Evolutionary conservation across 2,888 invertebrate species (phyloP).

Genomic region (Ectemnius lituratus): DNA sequence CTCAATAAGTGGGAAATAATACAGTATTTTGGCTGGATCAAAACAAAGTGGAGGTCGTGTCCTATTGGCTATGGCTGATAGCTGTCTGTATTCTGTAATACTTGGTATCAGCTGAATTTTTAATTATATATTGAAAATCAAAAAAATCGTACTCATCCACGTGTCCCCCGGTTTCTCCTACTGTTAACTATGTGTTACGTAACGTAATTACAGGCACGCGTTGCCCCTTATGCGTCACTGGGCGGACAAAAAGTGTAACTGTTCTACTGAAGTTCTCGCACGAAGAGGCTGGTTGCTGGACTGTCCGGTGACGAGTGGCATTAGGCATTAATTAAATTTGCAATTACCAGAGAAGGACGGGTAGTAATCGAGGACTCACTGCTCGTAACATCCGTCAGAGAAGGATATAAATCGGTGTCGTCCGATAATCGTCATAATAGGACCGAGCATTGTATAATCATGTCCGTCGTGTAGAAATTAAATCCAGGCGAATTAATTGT

Average conservation of each 20-base stretch:
- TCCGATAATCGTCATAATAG: constrained; percentile 17
- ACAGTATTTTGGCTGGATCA: too few relatives aligned
- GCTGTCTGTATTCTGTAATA: too few relatives aligned
- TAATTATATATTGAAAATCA: too few relatives aligned
- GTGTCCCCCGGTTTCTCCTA: constrained; percentile 2
- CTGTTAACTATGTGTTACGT: background rate
- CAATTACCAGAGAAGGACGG: constrained; percentile 12
- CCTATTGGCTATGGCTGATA: too few relatives aligned
- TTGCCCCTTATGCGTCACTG: constrained; percentile 14
- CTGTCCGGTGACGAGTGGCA: constrained; percentile 21
- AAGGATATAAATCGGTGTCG: constrained; percentile 44
- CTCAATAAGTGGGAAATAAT: too few relatives aligned
- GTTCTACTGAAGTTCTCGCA: background rate
- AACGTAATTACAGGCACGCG: constrained; percentile 15
- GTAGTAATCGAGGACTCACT: constrained; percentile 16
- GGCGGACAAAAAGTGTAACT: constrained; percentile 12
- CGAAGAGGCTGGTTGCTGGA: background rate
- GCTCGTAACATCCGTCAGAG: constrained; percentile 35
- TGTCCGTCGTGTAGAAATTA: background rate
- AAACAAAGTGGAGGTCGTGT: too few relatives aligned
- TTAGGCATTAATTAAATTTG: constrained; percentile 27
- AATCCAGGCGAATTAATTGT: background rate
- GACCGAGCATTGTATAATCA: constrained; percentile 3
- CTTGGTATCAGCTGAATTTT: too few relatives aligned
- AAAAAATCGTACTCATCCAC: background rate